Evolutionary conservation across 2,113 vertebrate species (phyloP), one percentile per base, ranked within the genome.

Genomic region (Apus apus): DNA sequence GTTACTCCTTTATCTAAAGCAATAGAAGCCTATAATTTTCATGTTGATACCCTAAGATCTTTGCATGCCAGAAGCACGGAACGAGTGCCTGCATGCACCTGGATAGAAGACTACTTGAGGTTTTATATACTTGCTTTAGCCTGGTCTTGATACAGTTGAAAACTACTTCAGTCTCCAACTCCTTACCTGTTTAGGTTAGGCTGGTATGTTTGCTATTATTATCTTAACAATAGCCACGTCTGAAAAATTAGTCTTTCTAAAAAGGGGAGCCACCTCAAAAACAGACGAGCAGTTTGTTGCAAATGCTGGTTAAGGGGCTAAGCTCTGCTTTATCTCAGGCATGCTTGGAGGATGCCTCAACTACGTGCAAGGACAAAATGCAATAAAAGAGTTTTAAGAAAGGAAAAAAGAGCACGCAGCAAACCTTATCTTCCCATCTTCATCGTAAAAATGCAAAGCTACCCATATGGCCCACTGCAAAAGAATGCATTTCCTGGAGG

Each of bases 401-500:
- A 43, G 30, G 36, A 76, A 94, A 96, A 84, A 91, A 43, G 22
- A 75, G 7, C 71, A 95, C 89, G 71, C 53, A 93, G 85, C 73
- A 95, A 94, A 60, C 15, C 22, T 94, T 94, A 97, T 97, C 97
- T 92, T 89, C 64, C 77, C 65, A 96, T 97, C 90, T 94, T 85
- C 85, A 93, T 93, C 89, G 90, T 92, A 94, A 95, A 96, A 95
- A 92, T 70, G 75, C 81, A 94, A 89, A 95, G 80, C 57, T 94
- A 96, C 89, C 89, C 91, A 93, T 90, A 96, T 87, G 94, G 94
- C 77, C 94, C 87, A 94, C 71, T 85, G 89, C 73, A 96, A 96
- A 97, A 96, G 86, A 95, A 96, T 95, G 95, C 22, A 80, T 90
- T 96, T 96, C 96, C 96, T 95, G 96, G 77, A 94, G 89, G 93